Evolutionary conservation across 2,888 invertebrate genomes (phyloP), one percentile per base, ranked within the genome.

Genomic region (Drosophila neonasuta): DNA sequence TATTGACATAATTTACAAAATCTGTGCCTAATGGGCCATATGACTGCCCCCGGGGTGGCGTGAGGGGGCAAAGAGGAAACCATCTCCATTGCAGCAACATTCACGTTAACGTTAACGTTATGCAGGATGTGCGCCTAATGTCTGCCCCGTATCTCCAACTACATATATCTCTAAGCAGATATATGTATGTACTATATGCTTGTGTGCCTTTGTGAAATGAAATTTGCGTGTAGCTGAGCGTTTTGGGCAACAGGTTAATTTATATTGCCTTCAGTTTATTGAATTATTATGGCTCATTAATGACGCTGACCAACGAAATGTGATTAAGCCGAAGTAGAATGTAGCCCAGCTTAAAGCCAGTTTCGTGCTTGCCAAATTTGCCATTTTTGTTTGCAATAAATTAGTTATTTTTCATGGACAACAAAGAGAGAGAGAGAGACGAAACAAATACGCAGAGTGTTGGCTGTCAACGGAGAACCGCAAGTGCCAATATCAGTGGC

Each of bases 1-100:
- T 83, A 83, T 83, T 85, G 86, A 79, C 80, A 83, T 83, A 83
- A 83, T 85, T 83, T 80, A 83, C 83, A 79, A 80, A 85, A 83
- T 83, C 83, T 83, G 83, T 85, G 83, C 79, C 86, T 83, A 85
- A 83, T 83, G 83, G 79, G 74, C 74, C 80, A 75, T 79, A 63
- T 77, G 75, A 80, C 65, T 79, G 71, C 65, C 71, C 61, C 54
- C 17, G 65, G 61, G 62, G 50, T 62, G 59, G 58, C 60, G 54
- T 65, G 62, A 45, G 73, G 62, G 52, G 73, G 6, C 1, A 15
- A 15, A 24, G 24, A 24, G 24, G 24, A 24, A 4, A 24, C 1
- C 24, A 24, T 24, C 24, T 5, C 24, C 30, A 36, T 30, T 30
- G 36, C 36, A 32, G 30, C 49, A 50, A 7, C 11, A 13, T 24